Percentiles rank a stretch among this genome's conserved stretches.
Evolutionary conservation across 2,888 invertebrate genomes (phyloP).

Genomic region (Auanema sp.): DNA sequence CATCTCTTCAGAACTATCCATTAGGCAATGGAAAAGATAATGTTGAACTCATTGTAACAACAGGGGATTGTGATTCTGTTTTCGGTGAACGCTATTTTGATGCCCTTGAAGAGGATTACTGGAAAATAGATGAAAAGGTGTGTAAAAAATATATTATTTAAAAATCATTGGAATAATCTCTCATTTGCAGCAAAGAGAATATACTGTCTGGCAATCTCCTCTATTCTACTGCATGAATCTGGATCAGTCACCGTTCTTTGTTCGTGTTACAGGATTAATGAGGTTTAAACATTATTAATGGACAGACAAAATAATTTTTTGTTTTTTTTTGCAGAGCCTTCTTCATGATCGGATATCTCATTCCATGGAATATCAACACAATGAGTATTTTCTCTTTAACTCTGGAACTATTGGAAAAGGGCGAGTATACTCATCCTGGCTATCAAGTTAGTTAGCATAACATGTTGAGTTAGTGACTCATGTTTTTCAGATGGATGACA

Average conservation of each 20-base stretch:
- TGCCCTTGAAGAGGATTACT: conserved; percentile 56
- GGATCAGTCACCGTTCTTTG: conserved; percentile 57
- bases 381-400: conserved; percentile 58
- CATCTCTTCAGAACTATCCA: conserved; percentile 36
- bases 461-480: not conserved
- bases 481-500: conserved; percentile 51
- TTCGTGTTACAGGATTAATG: conserved; percentile 54
- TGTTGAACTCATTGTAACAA: conserved; percentile 54
- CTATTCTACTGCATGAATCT: conserved; percentile 58
- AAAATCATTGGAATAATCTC: conserved; percentile 1
- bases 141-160: not conserved
- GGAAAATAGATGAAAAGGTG: conserved; percentile 40
- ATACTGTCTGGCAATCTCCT: conserved; percentile 59
- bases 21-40: conserved; percentile 37
- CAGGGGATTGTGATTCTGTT: conserved; percentile 56
- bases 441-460: conserved; percentile 34
- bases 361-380: conserved; percentile 60
- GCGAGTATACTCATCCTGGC: conserved; percentile 54
- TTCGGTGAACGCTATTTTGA: conserved; percentile 59
- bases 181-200: conserved; percentile 32
- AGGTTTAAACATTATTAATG: conserved; percentile 9
- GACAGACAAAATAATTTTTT: not conserved
- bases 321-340: conserved; percentile 33
- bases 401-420: conserved; percentile 49
- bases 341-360: conserved; percentile 59